Conservation (phyloP, 2,888 invertebrate genomes). For the Pollenia labialis region DNA sequence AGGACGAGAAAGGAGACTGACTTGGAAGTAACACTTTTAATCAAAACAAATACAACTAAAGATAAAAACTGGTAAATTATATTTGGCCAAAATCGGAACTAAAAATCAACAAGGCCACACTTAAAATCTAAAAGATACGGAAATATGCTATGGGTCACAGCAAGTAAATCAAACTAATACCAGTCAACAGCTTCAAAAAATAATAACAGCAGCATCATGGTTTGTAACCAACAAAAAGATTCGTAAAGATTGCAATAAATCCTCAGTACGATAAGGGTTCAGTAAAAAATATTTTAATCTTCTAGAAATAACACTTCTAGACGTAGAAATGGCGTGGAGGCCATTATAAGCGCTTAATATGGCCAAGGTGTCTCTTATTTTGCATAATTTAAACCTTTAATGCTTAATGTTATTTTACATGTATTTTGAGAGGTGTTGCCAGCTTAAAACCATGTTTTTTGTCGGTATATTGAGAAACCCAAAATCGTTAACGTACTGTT, state of each 20-base stretch:
- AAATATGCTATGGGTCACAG: not conserved
- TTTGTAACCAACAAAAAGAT: not conserved
- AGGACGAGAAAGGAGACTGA: not conserved
- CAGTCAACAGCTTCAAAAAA: not conserved
- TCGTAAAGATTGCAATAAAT: too few species aligned
- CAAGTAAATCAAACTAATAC: not conserved
- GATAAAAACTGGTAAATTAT: conserved; percentile 14
- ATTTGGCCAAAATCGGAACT: conserved; percentile 7
- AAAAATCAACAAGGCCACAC: not conserved
- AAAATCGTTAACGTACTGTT: too few species aligned
- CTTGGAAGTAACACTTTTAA: not conserved
- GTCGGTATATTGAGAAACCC: too few species aligned
- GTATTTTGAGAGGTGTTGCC: too few species aligned
- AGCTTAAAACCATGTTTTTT: too few species aligned
- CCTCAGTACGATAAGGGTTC: too few species aligned
- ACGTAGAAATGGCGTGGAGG: too few species aligned
- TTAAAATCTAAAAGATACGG: too few species aligned
- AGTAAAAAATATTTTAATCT: not conserved
- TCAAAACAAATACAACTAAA: not conserved
- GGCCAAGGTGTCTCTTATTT: too few species aligned
- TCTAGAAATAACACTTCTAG: not conserved
- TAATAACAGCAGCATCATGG: not conserved
- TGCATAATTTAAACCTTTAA: too few species aligned
- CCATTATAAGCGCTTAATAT: too few species aligned
- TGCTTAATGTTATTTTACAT: too few species aligned